Percentiles rank a stretch among this genome's conserved stretches.
phyloP scores from a whole-genome alignment of 2,888 invertebrate genomes.

The Scelioninae gen. 1 region DNA sequence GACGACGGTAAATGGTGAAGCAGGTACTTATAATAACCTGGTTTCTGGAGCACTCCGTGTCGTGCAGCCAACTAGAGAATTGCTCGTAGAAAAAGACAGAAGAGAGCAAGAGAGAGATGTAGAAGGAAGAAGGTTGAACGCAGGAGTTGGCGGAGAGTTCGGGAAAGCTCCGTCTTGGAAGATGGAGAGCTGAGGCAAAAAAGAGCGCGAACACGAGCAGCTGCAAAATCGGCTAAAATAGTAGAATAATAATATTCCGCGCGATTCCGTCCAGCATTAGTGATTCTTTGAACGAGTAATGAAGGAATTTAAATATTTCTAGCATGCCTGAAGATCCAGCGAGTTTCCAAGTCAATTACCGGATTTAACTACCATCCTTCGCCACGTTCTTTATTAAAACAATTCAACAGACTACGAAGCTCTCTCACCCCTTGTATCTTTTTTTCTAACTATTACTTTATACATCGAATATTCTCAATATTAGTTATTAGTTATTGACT shows the following conservation, averaged over 20 bases:
- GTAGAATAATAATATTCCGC: conserved; percentile 79
- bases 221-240: conserved; percentile 75
- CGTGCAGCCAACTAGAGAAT: no score
- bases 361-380: conserved; percentile 77
- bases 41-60: no score
- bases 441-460: conserved; percentile 43
- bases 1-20: no score
- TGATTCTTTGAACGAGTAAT: conserved; percentile 80
- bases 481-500: conserved; percentile 3
- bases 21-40: no score
- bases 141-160: conserved; percentile 46
- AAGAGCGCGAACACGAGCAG: conserved; percentile 64
- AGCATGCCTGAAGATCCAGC: conserved; percentile 68
- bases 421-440: conserved; percentile 43
- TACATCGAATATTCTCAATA: conserved; percentile 23
- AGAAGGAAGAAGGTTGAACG: conserved; percentile 73
- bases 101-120: no score
- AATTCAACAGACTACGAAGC: conserved; percentile 73
- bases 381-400: conserved; percentile 79
- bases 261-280: conserved; percentile 79
- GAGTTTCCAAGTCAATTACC: conserved; percentile 81
- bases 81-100: no score
- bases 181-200: conserved; percentile 43
- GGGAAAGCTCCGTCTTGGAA: conserved; percentile 66
- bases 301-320: conserved; percentile 82